These are phyloP conservation scores for Cynodonichthys magdalenae DNA, from an alignment of 2,797 vertebrate species.

Conservation along the genomic window DNA sequence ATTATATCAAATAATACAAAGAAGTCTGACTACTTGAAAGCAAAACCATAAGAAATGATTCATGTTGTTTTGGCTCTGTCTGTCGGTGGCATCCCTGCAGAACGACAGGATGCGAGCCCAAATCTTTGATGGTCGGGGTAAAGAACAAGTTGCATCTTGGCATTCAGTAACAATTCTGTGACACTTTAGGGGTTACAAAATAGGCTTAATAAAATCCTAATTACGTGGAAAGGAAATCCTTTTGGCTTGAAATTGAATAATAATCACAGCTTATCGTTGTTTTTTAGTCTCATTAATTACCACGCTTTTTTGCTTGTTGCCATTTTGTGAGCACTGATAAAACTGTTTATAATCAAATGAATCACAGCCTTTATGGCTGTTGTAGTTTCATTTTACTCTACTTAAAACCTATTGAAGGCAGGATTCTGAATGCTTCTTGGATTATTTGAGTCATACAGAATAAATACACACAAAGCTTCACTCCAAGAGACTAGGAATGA, in stretches of 20 bases:
- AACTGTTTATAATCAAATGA: slow-evolving; percentile 55
- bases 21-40: background rate
- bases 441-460: too few species aligned
- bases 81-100: slow-evolving; percentile 41
- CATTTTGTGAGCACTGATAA: slow-evolving; percentile 41
- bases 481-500: background rate
- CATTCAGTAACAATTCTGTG: slow-evolving; percentile 73
- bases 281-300: slow-evolving; percentile 84
- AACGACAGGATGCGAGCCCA: slow-evolving; percentile 52
- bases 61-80: background rate
- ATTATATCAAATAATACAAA: background rate
- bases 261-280: slow-evolving; percentile 83
- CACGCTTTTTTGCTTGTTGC: slow-evolving; percentile 65
- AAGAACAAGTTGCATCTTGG: slow-evolving; percentile 70
- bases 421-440: background rate
- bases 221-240: slow-evolving; percentile 84
- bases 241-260: slow-evolving; percentile 84
- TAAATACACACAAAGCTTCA: too few species aligned
- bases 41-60: background rate
- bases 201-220: slow-evolving; percentile 84
- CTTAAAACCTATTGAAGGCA: slow-evolving; percentile 22
- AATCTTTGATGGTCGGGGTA: slow-evolving; percentile 50
- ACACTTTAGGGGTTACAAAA: slow-evolving; percentile 84
- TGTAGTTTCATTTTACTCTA: slow-evolving; percentile 45
- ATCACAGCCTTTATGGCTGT: slow-evolving; percentile 60